phyloP scores from a whole-genome alignment of 1,140 invertebrate species.

The Rhynchophorus ferrugineus region DNA sequence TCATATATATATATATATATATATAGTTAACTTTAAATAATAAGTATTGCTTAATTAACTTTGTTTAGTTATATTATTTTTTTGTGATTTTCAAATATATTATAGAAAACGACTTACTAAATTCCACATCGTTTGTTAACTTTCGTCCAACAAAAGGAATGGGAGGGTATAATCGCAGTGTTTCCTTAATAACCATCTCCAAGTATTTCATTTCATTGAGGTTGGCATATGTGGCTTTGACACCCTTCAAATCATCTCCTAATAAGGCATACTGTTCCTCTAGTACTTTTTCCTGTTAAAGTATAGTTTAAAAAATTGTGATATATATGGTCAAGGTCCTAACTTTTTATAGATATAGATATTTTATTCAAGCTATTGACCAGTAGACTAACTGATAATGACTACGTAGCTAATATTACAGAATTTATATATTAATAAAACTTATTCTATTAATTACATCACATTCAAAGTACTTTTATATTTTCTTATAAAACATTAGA shows the following conservation, averaged over 20 bases:
- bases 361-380: no score
- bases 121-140: constrained; percentile 46
- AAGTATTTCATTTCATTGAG: constrained; percentile 62
- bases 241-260: background rate
- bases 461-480: no score
- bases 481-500: no score
- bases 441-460: no score
- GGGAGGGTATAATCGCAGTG: constrained; percentile 60
- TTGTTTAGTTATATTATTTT: no score
- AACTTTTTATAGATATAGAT: no score
- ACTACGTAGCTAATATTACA: no score
- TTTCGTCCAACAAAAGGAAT: constrained; percentile 62
- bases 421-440: no score
- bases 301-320: background rate
- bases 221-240: constrained; percentile 48
- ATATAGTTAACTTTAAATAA: constrained; percentile 10
- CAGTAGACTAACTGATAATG: no score
- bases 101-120: constrained; percentile 21
- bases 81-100: no score
- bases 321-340: no score
- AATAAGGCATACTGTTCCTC: constrained; percentile 3
- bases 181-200: constrained; percentile 65
- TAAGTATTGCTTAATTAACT: no score
- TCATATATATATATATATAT: constrained; percentile 5
- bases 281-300: constrained; percentile 1